Percentiles rank a stretch among this genome's conserved stretches.
Conservation (phyloP, 2,888 invertebrate genomes). For the Mesodorylaimus sp. region DNA sequence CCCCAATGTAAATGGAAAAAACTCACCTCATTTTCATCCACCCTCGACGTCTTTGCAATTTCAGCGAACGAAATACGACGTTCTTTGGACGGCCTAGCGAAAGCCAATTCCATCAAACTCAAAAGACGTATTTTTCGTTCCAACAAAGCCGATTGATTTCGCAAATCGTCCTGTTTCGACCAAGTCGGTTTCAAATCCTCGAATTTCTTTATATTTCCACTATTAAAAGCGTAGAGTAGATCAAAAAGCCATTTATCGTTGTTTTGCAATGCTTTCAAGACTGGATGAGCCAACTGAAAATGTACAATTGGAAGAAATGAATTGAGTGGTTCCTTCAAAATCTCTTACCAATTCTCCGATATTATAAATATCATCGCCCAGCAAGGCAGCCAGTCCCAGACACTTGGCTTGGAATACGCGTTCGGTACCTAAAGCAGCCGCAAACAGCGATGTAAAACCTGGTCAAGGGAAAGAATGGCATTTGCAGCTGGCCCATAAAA, state of each 20-base stretch:
- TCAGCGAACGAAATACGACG: slow-evolving; percentile 68
- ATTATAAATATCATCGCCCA: slow-evolving; percentile 88
- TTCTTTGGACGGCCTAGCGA: slow-evolving; percentile 64
- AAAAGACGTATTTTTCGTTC: slow-evolving; percentile 75
- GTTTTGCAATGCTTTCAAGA: slow-evolving; percentile 60
- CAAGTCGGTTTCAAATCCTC: slow-evolving; percentile 45
- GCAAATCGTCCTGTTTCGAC: slow-evolving; percentile 34
- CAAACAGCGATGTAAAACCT: not conserved
- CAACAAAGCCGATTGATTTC: slow-evolving; percentile 19
- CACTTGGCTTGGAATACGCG: slow-evolving; percentile 66
- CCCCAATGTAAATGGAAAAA: no score
- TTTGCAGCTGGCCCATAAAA: not conserved
- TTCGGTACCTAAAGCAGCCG: slow-evolving; percentile 36
- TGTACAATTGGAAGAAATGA: not conserved
- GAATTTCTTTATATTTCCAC: slow-evolving; percentile 58
- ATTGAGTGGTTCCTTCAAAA: not conserved
- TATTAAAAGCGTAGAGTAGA: slow-evolving; percentile 63
- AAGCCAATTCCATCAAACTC: slow-evolving; percentile 97
- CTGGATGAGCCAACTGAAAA: slow-evolving; percentile 70
- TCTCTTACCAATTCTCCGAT: slow-evolving; percentile 65
- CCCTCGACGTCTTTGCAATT: slow-evolving; percentile 63
- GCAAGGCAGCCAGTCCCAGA: slow-evolving; percentile 73
- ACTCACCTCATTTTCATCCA: slow-evolving; percentile 44
- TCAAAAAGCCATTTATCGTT: slow-evolving; percentile 55
- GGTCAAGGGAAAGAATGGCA: not conserved